These are phyloP conservation scores for Meloe dianella DNA, from an alignment of 2,888 invertebrate species.

Conservation along the genomic window DNA sequence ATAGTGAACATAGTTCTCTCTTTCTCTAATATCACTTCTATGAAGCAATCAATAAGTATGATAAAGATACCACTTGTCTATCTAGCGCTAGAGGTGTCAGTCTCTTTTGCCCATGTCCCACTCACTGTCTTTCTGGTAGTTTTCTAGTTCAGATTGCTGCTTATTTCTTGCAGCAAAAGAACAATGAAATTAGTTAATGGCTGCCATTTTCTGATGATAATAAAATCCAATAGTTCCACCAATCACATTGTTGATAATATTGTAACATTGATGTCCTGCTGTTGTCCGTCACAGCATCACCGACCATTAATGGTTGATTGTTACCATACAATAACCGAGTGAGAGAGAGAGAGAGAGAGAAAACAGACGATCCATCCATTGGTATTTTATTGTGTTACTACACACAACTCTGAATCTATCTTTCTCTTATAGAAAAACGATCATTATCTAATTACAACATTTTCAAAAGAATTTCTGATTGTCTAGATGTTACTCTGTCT, in stretches of 20 bases:
- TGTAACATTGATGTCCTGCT: slow-evolving; percentile 31
- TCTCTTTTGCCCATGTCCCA: too few species aligned
- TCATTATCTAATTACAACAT: slow-evolving; percentile 5
- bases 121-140: too few species aligned
- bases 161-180: too few species aligned
- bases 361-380: slow-evolving; percentile 38
- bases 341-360: too few species aligned
- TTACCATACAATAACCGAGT: neutral
- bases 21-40: too few species aligned
- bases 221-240: slow-evolving; percentile 23
- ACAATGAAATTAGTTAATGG: neutral
- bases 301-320: slow-evolving; percentile 9
- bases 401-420: neutral
- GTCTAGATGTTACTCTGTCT: neutral
- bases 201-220: slow-evolving; percentile 26
- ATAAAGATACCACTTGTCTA: too few species aligned
- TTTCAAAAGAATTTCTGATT: neutral
- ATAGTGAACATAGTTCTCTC: too few species aligned
- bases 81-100: too few species aligned
- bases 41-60: too few species aligned
- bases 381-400: slow-evolving; percentile 31
- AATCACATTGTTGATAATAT: slow-evolving; percentile 28
- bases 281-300: slow-evolving; percentile 27
- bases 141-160: too few species aligned
- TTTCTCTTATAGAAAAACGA: neutral